These are phyloP conservation scores for Palythoa grandiflora DNA, from an alignment of 92 coral and sea anemone species.

Conservation along the genomic window DNA sequence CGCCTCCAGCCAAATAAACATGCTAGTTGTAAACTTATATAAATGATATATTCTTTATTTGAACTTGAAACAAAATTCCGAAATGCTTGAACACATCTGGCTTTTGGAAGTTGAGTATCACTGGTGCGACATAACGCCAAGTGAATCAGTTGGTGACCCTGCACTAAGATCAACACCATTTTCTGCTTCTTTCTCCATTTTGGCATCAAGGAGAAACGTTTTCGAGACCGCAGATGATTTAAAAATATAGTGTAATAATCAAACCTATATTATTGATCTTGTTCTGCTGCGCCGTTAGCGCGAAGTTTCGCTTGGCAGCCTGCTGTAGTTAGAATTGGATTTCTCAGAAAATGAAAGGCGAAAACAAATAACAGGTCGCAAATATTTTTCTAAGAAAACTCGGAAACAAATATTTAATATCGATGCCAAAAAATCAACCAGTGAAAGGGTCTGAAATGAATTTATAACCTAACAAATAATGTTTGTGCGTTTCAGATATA, in stretches of 20 bases:
- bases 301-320: neutral
- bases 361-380: neutral
- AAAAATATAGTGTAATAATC: neutral
- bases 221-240: neutral
- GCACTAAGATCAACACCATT: neutral
- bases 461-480: too few relatives aligned
- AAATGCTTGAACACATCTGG: neutral
- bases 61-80: too few relatives aligned
- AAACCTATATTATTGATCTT: too few relatives aligned
- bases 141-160: neutral
- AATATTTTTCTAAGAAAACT: neutral
- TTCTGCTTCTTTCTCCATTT: neutral
- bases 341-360: neutral
- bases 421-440: too few relatives aligned
- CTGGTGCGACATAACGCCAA: neutral
- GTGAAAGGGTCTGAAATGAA: too few relatives aligned
- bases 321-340: neutral
- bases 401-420: neutral
- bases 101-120: conserved; percentile 16
- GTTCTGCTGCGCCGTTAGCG: too few relatives aligned
- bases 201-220: neutral
- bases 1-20: too few relatives aligned
- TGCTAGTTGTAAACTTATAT: too few relatives aligned
- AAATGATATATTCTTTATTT: too few relatives aligned
- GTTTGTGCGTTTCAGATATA: neutral